Evolutionary conservation across 2,113 vertebrate species (phyloP).

Genomic region (Loxodonta africana): DNA sequence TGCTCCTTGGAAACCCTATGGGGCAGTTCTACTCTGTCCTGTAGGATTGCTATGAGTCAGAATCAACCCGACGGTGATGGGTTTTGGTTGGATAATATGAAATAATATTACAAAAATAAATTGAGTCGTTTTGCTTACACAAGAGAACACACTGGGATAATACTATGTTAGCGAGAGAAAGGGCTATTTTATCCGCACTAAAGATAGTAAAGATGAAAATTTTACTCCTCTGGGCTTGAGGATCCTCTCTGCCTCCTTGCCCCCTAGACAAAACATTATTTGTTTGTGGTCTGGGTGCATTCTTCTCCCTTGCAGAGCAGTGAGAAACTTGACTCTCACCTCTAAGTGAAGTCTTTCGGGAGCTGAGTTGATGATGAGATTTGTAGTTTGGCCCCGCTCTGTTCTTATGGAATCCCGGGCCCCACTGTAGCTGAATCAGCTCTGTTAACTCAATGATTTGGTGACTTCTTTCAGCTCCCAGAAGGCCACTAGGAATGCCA

Average conservation of each 20-base stretch:
- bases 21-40: no score
- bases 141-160: not conserved
- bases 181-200: not conserved
- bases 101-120: not conserved
- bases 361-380: not conserved
- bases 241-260: not conserved
- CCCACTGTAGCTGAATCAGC: not conserved
- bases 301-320: slow-evolving; percentile 48
- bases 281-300: not conserved
- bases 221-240: not conserved
- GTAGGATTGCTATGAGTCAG: no score
- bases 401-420: not conserved
- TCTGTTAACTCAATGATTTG: not conserved
- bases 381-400: not conserved
- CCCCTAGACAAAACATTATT: not conserved
- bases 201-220: not conserved
- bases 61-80: no score
- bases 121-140: not conserved
- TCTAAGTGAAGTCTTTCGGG: not conserved
- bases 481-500: not conserved
- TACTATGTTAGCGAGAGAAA: not conserved
- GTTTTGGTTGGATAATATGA: not conserved
- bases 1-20: no score
- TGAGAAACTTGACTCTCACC: not conserved
- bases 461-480: not conserved